Evolutionary conservation across 2,113 vertebrate species (phyloP), one percentile per base, ranked within the genome.

Genomic region (Tetrax tetrax): DNA sequence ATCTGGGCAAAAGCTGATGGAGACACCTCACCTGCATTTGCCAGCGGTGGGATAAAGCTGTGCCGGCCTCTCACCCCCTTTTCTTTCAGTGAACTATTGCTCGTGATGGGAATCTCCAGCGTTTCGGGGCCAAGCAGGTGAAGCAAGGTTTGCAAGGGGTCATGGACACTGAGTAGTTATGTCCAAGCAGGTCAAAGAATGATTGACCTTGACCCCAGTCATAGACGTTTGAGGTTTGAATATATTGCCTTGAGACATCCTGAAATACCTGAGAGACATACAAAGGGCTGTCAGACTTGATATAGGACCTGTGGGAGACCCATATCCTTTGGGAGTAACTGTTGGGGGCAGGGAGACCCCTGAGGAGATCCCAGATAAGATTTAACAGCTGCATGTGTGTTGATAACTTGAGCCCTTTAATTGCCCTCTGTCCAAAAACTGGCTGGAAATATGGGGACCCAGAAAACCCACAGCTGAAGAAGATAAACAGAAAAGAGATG

Each of bases 81-180:
- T 72, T 31, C 0, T 0, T 45, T 60, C 80, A 47, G 41, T 5
- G 14, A 79, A 4, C 12, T 45, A 5, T 18, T 14, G 18, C 31
- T 69, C 1, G 1, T 43, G 47, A 57, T 33, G 68, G 41, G 25
- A 78, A 25, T 7, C 19, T 66, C 23, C 33, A 35, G 45, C 3
- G 4, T 35, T 64, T 12, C 2, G 43, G 35, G 65, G 27, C 9
- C 65, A 76, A 77, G 35, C 6, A 65, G 12, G 12, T 33, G 38
- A 85, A 78, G 13, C 2, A 38, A 85, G 31, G 35, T 41, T 69
- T 87, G 25, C 63, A 28, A 81, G 27, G 16, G 8, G 8, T 14
- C 4, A 3, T 7, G 19, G 24, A 5, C 10, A 8, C 2, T 14
- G 74, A 41, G 9, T 11, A 17, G 18, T 24, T 31, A 21, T 0